Evolutionary conservation across 1,140 invertebrate species (phyloP).

Genomic region (Drosophila subobscura): DNA sequence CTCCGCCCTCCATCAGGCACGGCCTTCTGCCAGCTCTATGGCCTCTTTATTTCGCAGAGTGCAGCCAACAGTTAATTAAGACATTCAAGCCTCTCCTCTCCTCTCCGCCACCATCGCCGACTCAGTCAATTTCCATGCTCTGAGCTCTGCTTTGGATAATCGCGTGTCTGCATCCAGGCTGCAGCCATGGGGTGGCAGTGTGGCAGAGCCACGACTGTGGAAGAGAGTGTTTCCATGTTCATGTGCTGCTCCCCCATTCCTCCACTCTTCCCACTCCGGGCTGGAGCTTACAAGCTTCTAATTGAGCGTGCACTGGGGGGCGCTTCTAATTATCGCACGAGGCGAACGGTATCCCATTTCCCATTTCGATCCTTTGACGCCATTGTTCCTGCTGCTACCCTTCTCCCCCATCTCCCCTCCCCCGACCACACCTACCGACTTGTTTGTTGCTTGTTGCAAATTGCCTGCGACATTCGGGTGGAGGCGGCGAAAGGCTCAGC

Average conservation of each 20-base stretch:
- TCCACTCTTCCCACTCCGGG: background rate
- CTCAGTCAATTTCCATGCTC: conserved; percentile 19
- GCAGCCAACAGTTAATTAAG: conserved; percentile 78
- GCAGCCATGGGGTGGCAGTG: too few relatives aligned
- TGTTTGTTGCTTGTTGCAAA: conserved; percentile 59
- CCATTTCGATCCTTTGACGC: conserved; percentile 70
- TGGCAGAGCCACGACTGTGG: background rate
- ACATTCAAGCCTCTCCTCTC: conserved; percentile 56
- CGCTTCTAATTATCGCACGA: conserved; percentile 78
- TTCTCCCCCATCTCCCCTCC: too few relatives aligned
- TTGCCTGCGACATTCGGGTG: conserved; percentile 63
- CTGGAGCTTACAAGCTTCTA: conserved; percentile 66
- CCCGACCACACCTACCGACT: background rate
- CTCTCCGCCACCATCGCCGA: conserved; percentile 9
- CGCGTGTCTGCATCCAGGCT: conserved; percentile 42
- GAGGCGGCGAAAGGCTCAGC: conserved; percentile 41
- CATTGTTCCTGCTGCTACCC: conserved; percentile 46
- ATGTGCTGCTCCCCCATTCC: background rate
- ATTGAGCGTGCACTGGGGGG: conserved; percentile 72
- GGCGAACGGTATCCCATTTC: conserved; percentile 65
- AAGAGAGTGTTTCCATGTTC: conserved; percentile 41
- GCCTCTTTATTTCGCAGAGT: conserved; percentile 54
- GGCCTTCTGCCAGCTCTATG: conserved; percentile 1
- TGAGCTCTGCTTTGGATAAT: conserved; percentile 31
- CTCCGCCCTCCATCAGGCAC: background rate